Percentiles rank a stretch among this genome's conserved stretches.
Conservation (phyloP, 2,797 vertebrate genomes). For the Sebastes diploproa region DNA sequence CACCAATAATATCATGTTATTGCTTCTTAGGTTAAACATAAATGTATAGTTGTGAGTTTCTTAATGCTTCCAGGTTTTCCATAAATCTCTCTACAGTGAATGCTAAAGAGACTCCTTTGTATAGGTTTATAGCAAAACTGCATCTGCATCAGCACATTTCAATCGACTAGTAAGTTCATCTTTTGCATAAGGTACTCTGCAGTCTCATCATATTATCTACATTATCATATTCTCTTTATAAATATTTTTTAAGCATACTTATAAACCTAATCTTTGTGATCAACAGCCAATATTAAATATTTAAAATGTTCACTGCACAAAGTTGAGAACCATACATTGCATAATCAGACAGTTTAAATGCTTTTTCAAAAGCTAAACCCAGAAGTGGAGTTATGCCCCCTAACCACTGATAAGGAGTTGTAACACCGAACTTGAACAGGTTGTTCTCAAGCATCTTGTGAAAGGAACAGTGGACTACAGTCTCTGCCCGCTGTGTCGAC, state of each 20-base stretch:
- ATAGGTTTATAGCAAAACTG: neutral
- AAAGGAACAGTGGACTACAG: slow-evolving; percentile 37
- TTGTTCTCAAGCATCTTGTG: slow-evolving; percentile 35
- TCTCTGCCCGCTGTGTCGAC: slow-evolving; percentile 9
- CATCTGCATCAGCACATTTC: neutral
- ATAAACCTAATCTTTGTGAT: neutral
- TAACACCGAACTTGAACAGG: slow-evolving; percentile 7
- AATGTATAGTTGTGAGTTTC: neutral
- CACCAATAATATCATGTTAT: neutral
- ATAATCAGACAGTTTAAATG: slow-evolving; percentile 4
- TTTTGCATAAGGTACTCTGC: neutral
- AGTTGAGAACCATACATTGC: neutral
- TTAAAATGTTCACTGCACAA: neutral
- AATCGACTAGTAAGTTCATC: neutral
- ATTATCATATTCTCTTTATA: neutral
- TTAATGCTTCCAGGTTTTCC: neutral
- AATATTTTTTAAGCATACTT: neutral
- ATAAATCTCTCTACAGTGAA: slow-evolving; percentile 16
- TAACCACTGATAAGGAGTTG: slow-evolving; percentile 27
- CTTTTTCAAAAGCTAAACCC: neutral
- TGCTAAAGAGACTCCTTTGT: slow-evolving; percentile 54
- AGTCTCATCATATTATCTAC: neutral
- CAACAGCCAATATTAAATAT: neutral
- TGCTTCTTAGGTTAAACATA: neutral
- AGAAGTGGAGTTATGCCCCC: neutral